phyloP scores from a whole-genome alignment of 2,797 vertebrate genomes.

The Telmatherina bonti region DNA sequence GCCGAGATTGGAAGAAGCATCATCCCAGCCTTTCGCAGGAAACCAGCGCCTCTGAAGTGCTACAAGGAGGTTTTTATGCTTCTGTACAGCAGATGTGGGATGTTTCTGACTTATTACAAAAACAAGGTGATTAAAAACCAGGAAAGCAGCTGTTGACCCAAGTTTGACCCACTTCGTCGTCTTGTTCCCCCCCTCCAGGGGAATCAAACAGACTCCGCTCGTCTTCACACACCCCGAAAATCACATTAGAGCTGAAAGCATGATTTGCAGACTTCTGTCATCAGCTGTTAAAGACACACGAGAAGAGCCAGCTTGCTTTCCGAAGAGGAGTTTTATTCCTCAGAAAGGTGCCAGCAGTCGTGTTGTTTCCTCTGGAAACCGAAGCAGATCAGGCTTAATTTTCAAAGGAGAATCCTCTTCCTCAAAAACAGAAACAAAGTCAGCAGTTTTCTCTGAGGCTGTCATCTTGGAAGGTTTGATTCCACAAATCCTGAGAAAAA shows the following conservation, averaged over 20 bases:
- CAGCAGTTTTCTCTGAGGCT: background rate
- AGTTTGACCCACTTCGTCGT: slow-evolving; percentile 36
- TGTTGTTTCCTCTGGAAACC: background rate
- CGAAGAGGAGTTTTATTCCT: slow-evolving; percentile 1
- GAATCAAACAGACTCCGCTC: slow-evolving; percentile 5
- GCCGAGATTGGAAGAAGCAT: background rate
- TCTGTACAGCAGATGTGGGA: slow-evolving; percentile 16
- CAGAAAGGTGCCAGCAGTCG: background rate
- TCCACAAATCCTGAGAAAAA: background rate
- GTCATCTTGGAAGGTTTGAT: slow-evolving; percentile 1
- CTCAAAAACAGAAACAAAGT: background rate
- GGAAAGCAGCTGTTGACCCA: slow-evolving; percentile 37
- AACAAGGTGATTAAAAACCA: slow-evolving; percentile 31
- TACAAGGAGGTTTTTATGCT: slow-evolving; percentile 31
- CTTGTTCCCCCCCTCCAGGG: slow-evolving; percentile 1
- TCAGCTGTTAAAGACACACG: background rate
- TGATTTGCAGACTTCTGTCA: background rate
- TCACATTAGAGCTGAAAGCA: background rate
- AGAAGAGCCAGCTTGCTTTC: background rate
- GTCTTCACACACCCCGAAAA: background rate
- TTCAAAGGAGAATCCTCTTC: background rate
- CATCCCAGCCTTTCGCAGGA: too few species aligned
- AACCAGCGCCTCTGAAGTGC: background rate
- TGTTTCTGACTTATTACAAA: slow-evolving; percentile 4
- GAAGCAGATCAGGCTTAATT: slow-evolving; percentile 2